phyloP scores from a whole-genome alignment of 2,113 vertebrate genomes.

The Tachuris rubrigastra region DNA sequence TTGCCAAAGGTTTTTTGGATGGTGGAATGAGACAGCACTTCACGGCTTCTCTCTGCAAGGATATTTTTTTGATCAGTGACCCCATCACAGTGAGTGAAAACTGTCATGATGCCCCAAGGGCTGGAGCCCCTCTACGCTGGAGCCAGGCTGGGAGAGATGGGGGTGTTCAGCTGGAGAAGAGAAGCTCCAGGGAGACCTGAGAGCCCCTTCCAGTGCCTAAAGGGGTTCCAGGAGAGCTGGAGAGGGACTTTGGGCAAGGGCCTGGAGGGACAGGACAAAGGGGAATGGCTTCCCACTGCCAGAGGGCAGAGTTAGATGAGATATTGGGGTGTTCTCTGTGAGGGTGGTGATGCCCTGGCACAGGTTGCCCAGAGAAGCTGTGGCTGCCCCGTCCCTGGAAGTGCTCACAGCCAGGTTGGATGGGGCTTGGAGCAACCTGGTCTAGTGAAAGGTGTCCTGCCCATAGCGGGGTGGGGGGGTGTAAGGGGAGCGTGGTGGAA shows the following conservation, averaged over 20 bases:
- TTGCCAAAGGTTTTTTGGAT: background rate
- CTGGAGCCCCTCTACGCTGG: background rate
- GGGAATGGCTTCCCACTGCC: background rate
- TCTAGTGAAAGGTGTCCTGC: rapidly evolving
- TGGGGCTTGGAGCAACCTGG: rapidly evolving
- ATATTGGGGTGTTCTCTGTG: rapidly evolving
- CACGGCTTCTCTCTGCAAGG: background rate
- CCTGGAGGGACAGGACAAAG: background rate
- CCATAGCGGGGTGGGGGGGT: rapidly evolving
- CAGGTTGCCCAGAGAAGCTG: background rate
- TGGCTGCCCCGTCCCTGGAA: background rate
- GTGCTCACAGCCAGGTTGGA: background rate
- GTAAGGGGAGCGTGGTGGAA: no score
- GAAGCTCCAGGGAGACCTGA: background rate
- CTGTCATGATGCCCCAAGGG: rapidly evolving
- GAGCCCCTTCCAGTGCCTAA: background rate
- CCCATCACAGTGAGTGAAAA: rapidly evolving
- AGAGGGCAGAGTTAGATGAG: rapidly evolving
- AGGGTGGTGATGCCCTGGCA: background rate
- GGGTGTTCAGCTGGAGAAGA: background rate
- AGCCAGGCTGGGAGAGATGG: background rate
- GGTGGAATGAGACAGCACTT: background rate
- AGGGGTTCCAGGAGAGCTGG: background rate
- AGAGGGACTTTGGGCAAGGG: background rate
- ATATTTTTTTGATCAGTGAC: background rate